Evolutionary conservation across 2,888 invertebrate species (phyloP).

Genomic region (Pilophorus perplexus): DNA sequence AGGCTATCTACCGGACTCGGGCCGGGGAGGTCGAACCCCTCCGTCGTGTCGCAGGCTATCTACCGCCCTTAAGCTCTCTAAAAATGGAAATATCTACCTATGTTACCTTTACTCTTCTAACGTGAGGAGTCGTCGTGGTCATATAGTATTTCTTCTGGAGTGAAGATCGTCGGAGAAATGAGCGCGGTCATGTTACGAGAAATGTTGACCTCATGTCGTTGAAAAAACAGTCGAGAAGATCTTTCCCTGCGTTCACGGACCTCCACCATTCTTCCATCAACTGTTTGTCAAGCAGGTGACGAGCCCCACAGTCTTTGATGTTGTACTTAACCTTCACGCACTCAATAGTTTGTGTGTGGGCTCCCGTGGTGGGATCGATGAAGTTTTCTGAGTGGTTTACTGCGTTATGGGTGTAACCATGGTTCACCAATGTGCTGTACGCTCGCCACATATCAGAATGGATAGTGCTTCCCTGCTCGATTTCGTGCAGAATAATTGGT

Average conservation of each 20-base stretch:
- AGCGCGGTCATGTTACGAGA: background rate
- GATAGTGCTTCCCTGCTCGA: constrained; percentile 1
- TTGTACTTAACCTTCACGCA: background rate
- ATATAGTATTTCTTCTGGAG: background rate
- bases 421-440: background rate
- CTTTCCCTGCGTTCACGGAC: too few species aligned
- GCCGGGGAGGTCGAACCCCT: too few species aligned
- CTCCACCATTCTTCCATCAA: background rate
- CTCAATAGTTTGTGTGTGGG: too few species aligned
- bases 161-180: background rate
- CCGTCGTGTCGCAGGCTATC: too few species aligned
- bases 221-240: too few species aligned
- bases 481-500: constrained; percentile 13
- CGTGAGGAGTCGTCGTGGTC: background rate
- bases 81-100: too few species aligned
- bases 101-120: too few species aligned
- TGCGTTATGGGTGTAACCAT: constrained; percentile 1
- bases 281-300: background rate
- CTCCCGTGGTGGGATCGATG: constrained; percentile 14
- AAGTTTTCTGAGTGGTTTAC: constrained; percentile 19
- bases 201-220: background rate
- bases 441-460: constrained; percentile 16
- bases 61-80: too few species aligned
- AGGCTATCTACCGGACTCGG: too few species aligned
- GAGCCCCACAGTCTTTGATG: background rate